Percentiles rank a stretch among this genome's conserved stretches.
Conservation (phyloP, 1,140 invertebrate genomes). For the Hormaphis cornu region DNA sequence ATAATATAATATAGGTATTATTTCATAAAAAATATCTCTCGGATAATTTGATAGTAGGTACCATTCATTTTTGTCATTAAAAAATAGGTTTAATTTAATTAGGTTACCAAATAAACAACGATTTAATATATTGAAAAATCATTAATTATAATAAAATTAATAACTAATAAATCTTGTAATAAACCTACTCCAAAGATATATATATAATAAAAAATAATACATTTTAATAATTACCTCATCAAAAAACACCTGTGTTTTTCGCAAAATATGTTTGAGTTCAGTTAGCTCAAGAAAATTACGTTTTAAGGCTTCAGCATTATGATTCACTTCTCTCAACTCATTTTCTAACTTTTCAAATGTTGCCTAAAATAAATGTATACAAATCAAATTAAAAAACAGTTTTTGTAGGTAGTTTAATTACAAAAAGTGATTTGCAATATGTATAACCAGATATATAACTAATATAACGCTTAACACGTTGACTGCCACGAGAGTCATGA, state of each 20-base stretch:
- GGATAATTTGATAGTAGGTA: not conserved
- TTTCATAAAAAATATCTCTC: constrained; percentile 4
- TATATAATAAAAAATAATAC: not conserved
- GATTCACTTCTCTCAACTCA: constrained; percentile 92
- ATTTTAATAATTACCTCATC: constrained; percentile 70
- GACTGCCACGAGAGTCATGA: too few species aligned
- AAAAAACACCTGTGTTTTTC: constrained; percentile 95
- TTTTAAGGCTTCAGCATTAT: constrained; percentile 93
- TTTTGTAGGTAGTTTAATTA: not conserved
- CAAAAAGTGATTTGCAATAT: too few species aligned
- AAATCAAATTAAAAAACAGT: not conserved
- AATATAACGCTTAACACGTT: too few species aligned
- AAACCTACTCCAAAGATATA: constrained; percentile 12
- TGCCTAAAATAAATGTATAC: constrained; percentile 52
- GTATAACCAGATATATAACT: too few species aligned
- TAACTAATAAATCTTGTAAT: not conserved
- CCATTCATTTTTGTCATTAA: not conserved
- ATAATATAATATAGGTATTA: constrained; percentile 7
- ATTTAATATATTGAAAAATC: constrained; percentile 3
- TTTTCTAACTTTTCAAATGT: constrained; percentile 94
- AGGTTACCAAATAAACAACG: not conserved
- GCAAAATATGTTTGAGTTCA: constrained; percentile 89
- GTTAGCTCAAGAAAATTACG: constrained; percentile 92
- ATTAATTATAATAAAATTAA: not conserved
- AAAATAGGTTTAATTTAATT: not conserved